A percentile compares a stretch with the other conserved stretches of the same genome.
Evolutionary conservation across 2,113 vertebrate species (phyloP).

Genomic region (Hypocryptadius cinnamomeus): DNA sequence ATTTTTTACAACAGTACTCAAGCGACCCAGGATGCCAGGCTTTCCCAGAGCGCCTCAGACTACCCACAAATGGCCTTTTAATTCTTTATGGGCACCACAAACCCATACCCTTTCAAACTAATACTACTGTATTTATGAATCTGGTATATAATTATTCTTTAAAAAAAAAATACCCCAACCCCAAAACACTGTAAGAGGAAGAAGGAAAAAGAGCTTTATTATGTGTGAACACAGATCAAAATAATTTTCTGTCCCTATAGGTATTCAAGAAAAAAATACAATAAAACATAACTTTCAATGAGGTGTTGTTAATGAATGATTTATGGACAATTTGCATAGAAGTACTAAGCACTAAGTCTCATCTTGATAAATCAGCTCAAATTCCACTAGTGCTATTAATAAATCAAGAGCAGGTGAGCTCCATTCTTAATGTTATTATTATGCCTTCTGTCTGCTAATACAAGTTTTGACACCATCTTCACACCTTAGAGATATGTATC

Average conservation of each 20-base stretch:
- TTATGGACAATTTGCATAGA: not conserved
- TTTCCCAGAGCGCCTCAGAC: not conserved
- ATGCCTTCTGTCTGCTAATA: slow-evolving; percentile 13
- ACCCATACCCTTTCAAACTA: not conserved
- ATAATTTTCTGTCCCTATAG: not conserved
- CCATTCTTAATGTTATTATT: not conserved
- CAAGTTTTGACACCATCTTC: slow-evolving; percentile 33
- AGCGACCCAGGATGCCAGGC: accelerated
- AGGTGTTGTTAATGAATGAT: not conserved
- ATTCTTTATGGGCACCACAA: not conserved
- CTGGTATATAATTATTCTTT: not conserved
- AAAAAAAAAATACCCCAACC: not conserved
- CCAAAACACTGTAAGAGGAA: not conserved
- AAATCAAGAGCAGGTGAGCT: slow-evolving; percentile 4
- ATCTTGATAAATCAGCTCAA: slow-evolving; percentile 33
- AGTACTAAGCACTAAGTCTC: not conserved
- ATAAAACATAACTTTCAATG: not conserved
- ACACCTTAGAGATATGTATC: not conserved
- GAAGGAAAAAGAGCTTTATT: not conserved
- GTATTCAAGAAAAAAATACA: not conserved
- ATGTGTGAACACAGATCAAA: not conserved
- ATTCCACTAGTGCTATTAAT: slow-evolving; percentile 24
- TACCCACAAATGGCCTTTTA: not conserved
- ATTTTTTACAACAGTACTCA: not conserved
- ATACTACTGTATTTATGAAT: not conserved